Conservation (phyloP, 2,888 invertebrate species). For the Dryocosmus kuriphilus region DNA sequence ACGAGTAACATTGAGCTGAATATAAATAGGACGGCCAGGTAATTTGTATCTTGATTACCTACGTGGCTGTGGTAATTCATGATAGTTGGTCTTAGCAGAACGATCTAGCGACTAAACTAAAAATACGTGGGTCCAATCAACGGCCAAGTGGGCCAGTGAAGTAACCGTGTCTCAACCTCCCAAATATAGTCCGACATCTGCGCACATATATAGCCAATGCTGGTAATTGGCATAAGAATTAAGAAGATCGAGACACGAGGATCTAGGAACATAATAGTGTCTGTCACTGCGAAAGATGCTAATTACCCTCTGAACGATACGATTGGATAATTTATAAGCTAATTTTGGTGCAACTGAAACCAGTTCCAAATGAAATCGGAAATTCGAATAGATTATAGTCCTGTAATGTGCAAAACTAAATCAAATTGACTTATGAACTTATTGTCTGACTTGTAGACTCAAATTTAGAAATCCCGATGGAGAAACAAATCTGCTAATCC, state of each 20-base stretch:
- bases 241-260: conserved; percentile 42
- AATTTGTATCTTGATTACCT: conserved; percentile 57
- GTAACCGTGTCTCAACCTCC: conserved; percentile 68
- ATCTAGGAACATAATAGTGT: conserved; percentile 59
- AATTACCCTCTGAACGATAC: conserved; percentile 56
- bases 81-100: conserved; percentile 48
- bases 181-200: conserved; percentile 72
- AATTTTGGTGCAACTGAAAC: no score
- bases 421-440: no score
- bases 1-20: conserved; percentile 64
- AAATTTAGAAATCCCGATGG: no score
- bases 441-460: no score
- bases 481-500: no score
- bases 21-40: conserved; percentile 62
- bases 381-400: no score
- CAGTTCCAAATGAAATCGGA: no score
- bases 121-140: conserved; percentile 59
- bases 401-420: no score
- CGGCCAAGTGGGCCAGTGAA: conserved; percentile 72
- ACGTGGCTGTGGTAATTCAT: conserved; percentile 57
- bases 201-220: conserved; percentile 52
- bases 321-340: conserved; percentile 40
- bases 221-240: conserved; percentile 60
- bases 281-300: conserved; percentile 59
- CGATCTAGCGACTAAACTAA: conserved; percentile 39